Conservation (phyloP, 2,888 invertebrate genomes). For the Cybosia mesomella region DNA sequence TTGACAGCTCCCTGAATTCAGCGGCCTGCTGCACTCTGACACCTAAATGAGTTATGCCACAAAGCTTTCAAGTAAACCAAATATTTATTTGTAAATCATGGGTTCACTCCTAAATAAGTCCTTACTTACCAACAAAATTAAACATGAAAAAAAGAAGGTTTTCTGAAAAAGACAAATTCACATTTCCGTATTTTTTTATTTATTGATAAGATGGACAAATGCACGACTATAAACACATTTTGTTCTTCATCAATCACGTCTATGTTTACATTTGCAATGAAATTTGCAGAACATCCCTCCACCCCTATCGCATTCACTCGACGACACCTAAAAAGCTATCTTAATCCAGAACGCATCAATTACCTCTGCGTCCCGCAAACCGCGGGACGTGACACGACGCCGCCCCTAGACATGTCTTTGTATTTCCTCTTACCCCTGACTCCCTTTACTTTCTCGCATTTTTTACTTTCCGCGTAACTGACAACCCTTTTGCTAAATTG, state of each 20-base stretch:
- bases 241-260: conserved; percentile 49
- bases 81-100: not conserved
- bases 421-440: conserved; percentile 58
- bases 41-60: conserved; percentile 47
- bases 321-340: conserved; percentile 66
- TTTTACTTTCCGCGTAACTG: conserved; percentile 78
- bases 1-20: conserved; percentile 51
- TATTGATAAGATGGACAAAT: not conserved
- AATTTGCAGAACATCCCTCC: conserved; percentile 40
- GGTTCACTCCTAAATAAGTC: no score
- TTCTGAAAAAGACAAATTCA: not conserved
- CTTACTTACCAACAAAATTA: no score
- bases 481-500: conserved; percentile 83
- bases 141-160: not conserved
- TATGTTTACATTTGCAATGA: conserved; percentile 42
- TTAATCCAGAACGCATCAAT: conserved; percentile 77
- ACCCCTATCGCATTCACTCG: conserved; percentile 50
- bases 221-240: conserved; percentile 21
- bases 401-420: conserved; percentile 82
- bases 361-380: conserved; percentile 64
- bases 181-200: not conserved
- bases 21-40: conserved; percentile 43
- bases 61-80: conserved; percentile 29
- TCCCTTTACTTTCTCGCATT: conserved; percentile 52
- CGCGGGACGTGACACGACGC: conserved; percentile 73